Evolutionary conservation across 2,888 invertebrate species (phyloP), one percentile per base, ranked within the genome.

Genomic region (Pyrrhosoma nymphula): DNA sequence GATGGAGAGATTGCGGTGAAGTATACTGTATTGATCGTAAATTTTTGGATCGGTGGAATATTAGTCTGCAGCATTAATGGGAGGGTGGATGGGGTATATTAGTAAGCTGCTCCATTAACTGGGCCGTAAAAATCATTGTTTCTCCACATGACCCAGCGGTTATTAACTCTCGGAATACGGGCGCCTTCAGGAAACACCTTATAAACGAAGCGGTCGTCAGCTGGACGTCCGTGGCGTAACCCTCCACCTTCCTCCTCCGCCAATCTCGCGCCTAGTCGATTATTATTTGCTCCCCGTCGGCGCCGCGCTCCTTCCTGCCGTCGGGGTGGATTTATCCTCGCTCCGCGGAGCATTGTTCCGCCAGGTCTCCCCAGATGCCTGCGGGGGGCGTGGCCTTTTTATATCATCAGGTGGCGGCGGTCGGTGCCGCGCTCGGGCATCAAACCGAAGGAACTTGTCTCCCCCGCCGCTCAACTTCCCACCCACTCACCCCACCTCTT

Each of bases 321-420:
- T 63, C 39, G 23, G 60, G 30, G 63, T 10, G 30, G 91, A 91
- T 91, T 91, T 91, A 56, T 91, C 60, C 63, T 39, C 63, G 35
- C 16, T 35, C 89, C 89, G 26, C 35, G 89, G 63, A 39, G 91
- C 35, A 14, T 35, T 26, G 91, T 91, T 35, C 60, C 90, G 60
- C n/a, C 35, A 10, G 47, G 18, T 39, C 55, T 8, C 55, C 55
- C n/a, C 56, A n/a, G 56, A 89, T 89, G 89, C 89, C 89, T 89
- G 47, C 39, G 60, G 90, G 90, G 91, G 91, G 91, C 63, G 91
- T 63, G 63, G 91, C n/a, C 39, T 14, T n/a, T n/a, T 82, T 26
- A 69, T 69, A 69, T 69, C 35, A 60, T 60, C 91, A 69, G 91
- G 63, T 91, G 91, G 91, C n/a, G 89, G 30, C 35, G 82, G 82